Base-by-base conservation (phyloP, 2,888 invertebrate species). In the Pterobdella sp. region DNA sequence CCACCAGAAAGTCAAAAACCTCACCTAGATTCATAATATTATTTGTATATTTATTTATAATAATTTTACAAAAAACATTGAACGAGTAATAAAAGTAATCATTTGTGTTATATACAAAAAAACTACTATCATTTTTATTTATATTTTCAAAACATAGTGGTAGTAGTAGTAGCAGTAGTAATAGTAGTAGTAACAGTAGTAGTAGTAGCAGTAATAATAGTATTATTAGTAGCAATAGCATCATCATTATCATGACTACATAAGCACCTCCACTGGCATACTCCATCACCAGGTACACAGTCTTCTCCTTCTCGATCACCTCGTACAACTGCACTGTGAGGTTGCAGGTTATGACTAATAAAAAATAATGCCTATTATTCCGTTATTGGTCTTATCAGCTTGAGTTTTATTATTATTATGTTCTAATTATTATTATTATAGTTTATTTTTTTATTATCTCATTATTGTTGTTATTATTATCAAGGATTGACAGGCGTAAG, bases 231-330 rank as follows among this genome's bases (percentile, higher is more conserved):
- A 37, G 29, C 36, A 37, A 18, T 34, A 68, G 1, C 49, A n/a
- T 2, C n/a, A 42, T 2, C 26, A 67, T 67, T 31, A 37, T 36
- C 36, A 71, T 1, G 14, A 79, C 81, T 80, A 79, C n/a, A n/a
- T n/a, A n/a, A n/a, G n/a, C n/a, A 85, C 86, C 97, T 74, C 97
- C 97, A 79, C 94, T 94, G 77, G 98, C 98, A 86, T 98, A 99
- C 86, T 99, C 98, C 96, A 99, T 97, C 77, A 99, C 98, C 85
- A 99, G 89, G 87, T 99, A 99, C 82, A 99, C 88, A 78, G 97
- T 98, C 88, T 96, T 96, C 86, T 98, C 98, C 78, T 97, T 98
- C 88, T 99, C 97, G 86, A 99, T 98, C 77, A 99, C 98, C 90
- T 97, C 96, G 88, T 94, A 95, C 73, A 84, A 76, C 79, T 84